A percentile compares a stretch with the other conserved stretches of the same genome.
phyloP scores from a whole-genome alignment of 1,140 invertebrate genomes.

The Epicauta chinensis region DNA sequence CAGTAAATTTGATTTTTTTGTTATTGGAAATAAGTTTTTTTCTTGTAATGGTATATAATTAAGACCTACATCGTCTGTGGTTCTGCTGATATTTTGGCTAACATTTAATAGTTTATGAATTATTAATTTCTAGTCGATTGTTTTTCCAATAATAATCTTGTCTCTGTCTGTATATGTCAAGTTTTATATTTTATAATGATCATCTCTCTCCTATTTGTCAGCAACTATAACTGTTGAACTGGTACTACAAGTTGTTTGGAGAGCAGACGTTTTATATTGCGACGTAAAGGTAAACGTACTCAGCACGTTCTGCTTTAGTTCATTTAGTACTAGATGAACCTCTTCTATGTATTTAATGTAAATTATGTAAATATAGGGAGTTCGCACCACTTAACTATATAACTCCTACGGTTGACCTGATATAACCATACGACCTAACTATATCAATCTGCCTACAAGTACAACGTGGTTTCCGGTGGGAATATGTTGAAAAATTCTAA shows the following conservation, averaged over 20 bases:
- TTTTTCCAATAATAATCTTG: too few relatives aligned
- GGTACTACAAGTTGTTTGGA: conserved; percentile 13
- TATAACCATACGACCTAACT: conserved; percentile 10
- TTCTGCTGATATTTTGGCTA: too few relatives aligned
- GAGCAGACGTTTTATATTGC: neutral
- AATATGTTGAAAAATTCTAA: neutral
- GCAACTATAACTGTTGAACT: conserved; percentile 12
- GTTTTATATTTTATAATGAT: neutral
- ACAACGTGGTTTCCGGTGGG: conserved; percentile 14
- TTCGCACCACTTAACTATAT: conserved; percentile 10
- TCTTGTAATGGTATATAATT: too few relatives aligned
- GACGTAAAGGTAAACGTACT: conserved; percentile 11
- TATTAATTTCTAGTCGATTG: too few relatives aligned
- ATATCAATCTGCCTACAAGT: conserved; percentile 4
- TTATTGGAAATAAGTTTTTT: too few relatives aligned
- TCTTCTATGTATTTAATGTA: conserved; percentile 9
- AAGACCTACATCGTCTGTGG: too few relatives aligned
- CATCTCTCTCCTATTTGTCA: conserved; percentile 5
- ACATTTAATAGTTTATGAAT: too few relatives aligned
- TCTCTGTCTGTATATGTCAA: too few relatives aligned
- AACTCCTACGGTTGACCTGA: conserved; percentile 14
- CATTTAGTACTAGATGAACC: conserved; percentile 8
- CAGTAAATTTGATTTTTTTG: too few relatives aligned
- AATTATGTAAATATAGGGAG: conserved; percentile 16
- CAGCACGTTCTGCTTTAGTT: conserved; percentile 13